Conservation (phyloP, 2,888 invertebrate species). For the Papilio elwesi region DNA sequence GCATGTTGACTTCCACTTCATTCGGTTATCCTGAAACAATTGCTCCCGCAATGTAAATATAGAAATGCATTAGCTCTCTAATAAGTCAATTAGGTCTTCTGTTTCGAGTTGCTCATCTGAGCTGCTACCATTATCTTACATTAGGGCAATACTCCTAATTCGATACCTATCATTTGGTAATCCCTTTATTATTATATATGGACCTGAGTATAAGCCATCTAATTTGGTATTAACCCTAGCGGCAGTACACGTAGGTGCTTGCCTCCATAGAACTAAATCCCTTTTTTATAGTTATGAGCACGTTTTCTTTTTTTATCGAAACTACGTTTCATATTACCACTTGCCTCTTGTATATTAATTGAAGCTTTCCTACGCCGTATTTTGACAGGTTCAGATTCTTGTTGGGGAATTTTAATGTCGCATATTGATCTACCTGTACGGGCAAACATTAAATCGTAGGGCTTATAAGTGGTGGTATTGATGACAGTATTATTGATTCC, state of each 20-base stretch:
- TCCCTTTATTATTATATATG: constrained; percentile 46
- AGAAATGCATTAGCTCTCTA: constrained; percentile 43
- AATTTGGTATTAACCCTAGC: constrained; percentile 45
- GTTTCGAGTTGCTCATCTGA: constrained; percentile 50
- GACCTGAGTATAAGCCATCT: constrained; percentile 48
- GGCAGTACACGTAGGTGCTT: constrained; percentile 42
- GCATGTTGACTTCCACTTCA: constrained; percentile 12
- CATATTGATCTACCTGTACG: too few species aligned
- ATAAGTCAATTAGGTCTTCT: constrained; percentile 44
- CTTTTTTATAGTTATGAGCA: constrained; percentile 43
- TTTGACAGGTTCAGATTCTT: too few species aligned
- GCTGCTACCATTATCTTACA: too few species aligned
- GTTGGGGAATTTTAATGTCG: too few species aligned
- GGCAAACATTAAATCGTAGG: too few species aligned
- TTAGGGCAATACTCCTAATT: constrained; percentile 48
- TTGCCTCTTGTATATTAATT: too few species aligned
- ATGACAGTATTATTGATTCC: constrained; percentile 50
- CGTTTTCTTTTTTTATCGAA: constrained; percentile 44
- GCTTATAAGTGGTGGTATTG: constrained; percentile 8
- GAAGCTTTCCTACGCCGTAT: too few species aligned
- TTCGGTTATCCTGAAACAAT: constrained; percentile 47
- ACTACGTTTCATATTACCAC: constrained; percentile 41
- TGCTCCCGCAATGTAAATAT: constrained; percentile 45
- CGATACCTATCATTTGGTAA: constrained; percentile 49
- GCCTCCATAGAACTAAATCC: constrained; percentile 45